Evolutionary conservation across 2,113 vertebrate species (phyloP).

Genomic region (Nyctereutes procyonoides): DNA sequence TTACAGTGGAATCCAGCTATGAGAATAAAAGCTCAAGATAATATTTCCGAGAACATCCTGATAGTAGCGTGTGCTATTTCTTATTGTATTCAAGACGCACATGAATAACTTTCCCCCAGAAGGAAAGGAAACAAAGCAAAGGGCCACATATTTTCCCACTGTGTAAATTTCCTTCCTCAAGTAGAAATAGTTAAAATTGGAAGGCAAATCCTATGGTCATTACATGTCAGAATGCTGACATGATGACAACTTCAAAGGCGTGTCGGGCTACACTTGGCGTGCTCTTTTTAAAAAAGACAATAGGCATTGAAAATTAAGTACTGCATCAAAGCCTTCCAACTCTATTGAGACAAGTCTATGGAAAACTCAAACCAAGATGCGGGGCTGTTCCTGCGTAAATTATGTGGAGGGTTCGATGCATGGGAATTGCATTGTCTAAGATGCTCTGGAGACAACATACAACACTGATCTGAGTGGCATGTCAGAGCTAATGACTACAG

Average conservation of each 20-base stretch:
- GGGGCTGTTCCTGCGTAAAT: not conserved
- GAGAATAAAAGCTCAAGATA: slow-evolving; percentile 82
- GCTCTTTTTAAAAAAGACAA: slow-evolving; percentile 53
- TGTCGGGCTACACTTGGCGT: not conserved
- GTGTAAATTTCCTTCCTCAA: slow-evolving; percentile 83
- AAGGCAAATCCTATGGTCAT: slow-evolving; percentile 53
- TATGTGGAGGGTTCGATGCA: not conserved
- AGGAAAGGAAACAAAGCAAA: slow-evolving; percentile 83
- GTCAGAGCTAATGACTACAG: not conserved
- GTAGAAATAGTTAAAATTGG: slow-evolving; percentile 54
- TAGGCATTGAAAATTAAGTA: slow-evolving; percentile 47
- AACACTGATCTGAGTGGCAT: not conserved
- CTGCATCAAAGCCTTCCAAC: slow-evolving; percentile 40
- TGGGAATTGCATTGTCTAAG: not conserved
- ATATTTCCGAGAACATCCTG: slow-evolving; percentile 79
- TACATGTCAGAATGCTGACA: slow-evolving; percentile 29
- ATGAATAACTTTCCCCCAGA: slow-evolving; percentile 73
- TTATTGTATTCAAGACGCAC: slow-evolving; percentile 83
- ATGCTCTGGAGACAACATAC: not conserved
- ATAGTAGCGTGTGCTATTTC: slow-evolving; percentile 80
- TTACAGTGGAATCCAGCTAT: slow-evolving; percentile 71
- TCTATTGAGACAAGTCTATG: slow-evolving; percentile 43
- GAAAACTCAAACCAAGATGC: slow-evolving; percentile 29
- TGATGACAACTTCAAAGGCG: slow-evolving; percentile 47
- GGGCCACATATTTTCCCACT: slow-evolving; percentile 82